Base-by-base conservation (phyloP, 2,797 vertebrate species). In the Peromyscus melanophrys region DNA sequence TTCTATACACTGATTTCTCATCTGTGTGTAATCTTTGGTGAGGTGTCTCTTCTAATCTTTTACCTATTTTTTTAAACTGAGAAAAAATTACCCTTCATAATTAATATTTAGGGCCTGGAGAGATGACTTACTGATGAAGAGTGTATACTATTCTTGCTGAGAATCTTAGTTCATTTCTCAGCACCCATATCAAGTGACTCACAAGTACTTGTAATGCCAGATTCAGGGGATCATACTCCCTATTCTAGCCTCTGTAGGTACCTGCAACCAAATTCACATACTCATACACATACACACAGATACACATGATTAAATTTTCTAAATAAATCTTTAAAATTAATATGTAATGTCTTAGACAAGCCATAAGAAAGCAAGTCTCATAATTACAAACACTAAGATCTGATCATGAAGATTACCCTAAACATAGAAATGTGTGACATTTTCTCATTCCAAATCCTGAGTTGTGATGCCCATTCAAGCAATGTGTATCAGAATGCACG, bases 121-220 rank as follows among this genome's bases (percentile, higher is more conserved):
- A 52, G 12, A 4, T 25, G 9, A n/a, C 43, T 69, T 63, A 86
- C 43, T 34, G 17, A 19, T 85, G n/a, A 49, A 49, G 6, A 25
- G 6, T n/a, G 3, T 49, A n/a, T 16, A 69, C 11, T 52, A 14
- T n/a, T n/a, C 34, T 43, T n/a, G 63, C 3, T 52, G 31, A 25
- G 31, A n/a, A 2, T 21, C 8, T 84, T 43, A 63, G 59, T 65
- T 84, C 59, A 65, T 31, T 84, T 84, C 6, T 21, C 37, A 46
- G 17, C 0, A 46, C 21, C 11, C 21, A 37, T 21, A 27, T 16
- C 2, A 10, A n/a, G 12, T 52, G 6, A 12, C 11, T n/a, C 6
- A 69, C 43, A 49, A 52, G 1, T 3, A n/a, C 34, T 43, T 52
- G 1, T 69, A 69, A 52, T 17, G n/a, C 31, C 65, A 69, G 34